Base-by-base conservation (phyloP, 2,888 invertebrate species). In the Crematogaster levior region DNA sequence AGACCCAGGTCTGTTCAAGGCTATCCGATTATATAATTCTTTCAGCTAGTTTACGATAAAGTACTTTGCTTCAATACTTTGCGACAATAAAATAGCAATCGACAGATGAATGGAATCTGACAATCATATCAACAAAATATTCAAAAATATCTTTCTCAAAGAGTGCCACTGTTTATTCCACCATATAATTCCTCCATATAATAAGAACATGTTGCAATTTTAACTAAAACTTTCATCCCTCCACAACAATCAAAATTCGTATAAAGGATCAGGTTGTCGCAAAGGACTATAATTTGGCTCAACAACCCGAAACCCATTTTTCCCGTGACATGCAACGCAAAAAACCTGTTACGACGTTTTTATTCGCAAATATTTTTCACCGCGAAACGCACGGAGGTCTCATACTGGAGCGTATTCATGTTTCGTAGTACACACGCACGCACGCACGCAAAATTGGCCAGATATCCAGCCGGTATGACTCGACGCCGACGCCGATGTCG, bases 381-480 rank as follows among this genome's bases (percentile, higher is more conserved):
- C 34, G 2, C 10, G 43, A 56, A 80, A 80, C 48, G 46, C 60
- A 24, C 56, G n/a, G 27, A n/a, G 63, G 46, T 61, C 74, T 46
- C 51, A 51, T 79, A 56, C 51, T 30, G 56, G 15, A 37, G 56
- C 60, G 27, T 60, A 46, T 48, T 58, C 24, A 21, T 40, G 51
- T 56, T 56, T 9, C 12, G n/a, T 40, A 21, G 15, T 27, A 18
- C 51, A 9, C 6, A 6, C 9, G 24, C 5, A 30, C n/a, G 40
- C 43, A 40, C 43, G 68, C 46, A 77, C 63, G 74, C 73, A 82
- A 88, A 86, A 89, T 89, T 85, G 86, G 87, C 83, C 61, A 80
- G 84, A 81, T 70, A 83, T 82, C 65, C 65, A 84, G 61, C 81
- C 79, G 83, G 85, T 72, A 84, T 84, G 89, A 89, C 82, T 61